Evolutionary conservation across 2,113 vertebrate species (phyloP).

Genomic region (Gallinago media): DNA sequence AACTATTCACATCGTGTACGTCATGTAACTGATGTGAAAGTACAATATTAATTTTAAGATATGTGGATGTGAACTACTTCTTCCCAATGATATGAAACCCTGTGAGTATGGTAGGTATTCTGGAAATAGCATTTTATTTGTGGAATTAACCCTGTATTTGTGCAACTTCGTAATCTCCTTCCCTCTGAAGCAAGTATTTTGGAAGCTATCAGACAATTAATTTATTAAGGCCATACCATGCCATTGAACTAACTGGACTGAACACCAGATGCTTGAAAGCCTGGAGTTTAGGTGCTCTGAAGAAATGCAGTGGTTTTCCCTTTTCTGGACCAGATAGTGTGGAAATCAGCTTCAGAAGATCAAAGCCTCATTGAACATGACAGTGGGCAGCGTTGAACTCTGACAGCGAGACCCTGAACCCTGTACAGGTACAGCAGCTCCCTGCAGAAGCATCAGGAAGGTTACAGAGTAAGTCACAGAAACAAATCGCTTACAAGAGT

Average conservation of each 20-base stretch:
- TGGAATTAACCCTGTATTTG: not conserved
- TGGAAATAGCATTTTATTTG: not conserved
- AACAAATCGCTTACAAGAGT: rapidly evolving
- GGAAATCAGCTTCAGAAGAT: not conserved
- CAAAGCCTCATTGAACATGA: too few species aligned
- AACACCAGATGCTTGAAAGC: not conserved
- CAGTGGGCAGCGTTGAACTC: rapidly evolving
- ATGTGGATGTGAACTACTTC: not conserved
- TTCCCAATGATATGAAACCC: not conserved
- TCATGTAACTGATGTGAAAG: not conserved
- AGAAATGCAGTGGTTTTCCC: not conserved
- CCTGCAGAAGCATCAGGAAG: not conserved
- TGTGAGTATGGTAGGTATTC: not conserved
- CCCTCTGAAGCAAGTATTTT: not conserved
- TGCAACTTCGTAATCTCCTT: not conserved
- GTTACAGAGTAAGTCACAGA: not conserved
- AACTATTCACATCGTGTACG: rapidly evolving
- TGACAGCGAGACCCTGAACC: not conserved
- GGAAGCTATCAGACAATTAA: not conserved
- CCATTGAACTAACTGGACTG: not conserved
- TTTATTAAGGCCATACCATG: not conserved
- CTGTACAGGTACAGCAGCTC: not conserved
- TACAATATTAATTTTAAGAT: not conserved
- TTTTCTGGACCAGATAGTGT: not conserved
- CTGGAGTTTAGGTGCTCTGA: rapidly evolving